Evolutionary conservation across 2,113 vertebrate species (phyloP).

Genomic region (Rhadina sibilatrix): DNA sequence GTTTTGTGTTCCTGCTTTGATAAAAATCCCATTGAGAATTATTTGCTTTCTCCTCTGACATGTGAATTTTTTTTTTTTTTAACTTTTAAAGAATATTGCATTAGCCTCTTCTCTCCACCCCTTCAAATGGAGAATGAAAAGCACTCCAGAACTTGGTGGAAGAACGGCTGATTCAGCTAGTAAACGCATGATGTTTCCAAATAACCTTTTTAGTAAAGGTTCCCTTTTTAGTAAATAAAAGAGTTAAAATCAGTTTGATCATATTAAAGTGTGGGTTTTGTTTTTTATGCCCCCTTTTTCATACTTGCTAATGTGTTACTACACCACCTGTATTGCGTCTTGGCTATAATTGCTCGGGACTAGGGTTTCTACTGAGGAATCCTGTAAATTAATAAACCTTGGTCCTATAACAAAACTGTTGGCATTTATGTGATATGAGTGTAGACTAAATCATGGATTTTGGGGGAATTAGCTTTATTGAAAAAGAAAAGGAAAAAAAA

Average conservation of each 20-base stretch:
- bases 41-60: neutral
- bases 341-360: neutral
- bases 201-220: neutral
- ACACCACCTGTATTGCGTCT: neutral
- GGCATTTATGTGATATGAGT: neutral
- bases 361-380: neutral
- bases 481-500: neutral
- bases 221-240: neutral
- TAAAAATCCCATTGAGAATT: neutral
- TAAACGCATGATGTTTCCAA: neutral
- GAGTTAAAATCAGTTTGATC: neutral
- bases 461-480: neutral
- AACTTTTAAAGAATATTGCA: neutral
- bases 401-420: neutral
- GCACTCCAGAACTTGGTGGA: neutral
- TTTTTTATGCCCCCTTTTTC: rapidly evolving
- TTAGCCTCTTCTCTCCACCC: neutral
- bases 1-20: neutral
- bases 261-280: neutral
- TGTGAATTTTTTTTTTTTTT: rapidly evolving
- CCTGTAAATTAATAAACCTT: neutral
- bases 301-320: neutral
- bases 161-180: neutral
- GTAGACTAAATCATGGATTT: neutral
- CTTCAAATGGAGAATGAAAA: neutral